Conservation (phyloP, 2,888 invertebrate genomes). For the Microchrysa polita region DNA sequence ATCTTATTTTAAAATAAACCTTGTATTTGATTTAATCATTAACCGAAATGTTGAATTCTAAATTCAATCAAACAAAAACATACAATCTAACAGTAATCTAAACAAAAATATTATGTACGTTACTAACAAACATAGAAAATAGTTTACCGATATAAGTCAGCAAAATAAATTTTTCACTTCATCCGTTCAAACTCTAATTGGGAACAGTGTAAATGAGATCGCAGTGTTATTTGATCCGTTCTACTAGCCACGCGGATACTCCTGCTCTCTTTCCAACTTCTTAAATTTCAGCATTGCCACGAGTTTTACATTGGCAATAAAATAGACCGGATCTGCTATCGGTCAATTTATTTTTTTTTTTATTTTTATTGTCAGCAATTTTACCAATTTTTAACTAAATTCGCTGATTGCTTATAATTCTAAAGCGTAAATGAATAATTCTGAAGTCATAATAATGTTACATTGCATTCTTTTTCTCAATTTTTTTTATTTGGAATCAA, state of each 20-base stretch:
- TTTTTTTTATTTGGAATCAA: too few species aligned
- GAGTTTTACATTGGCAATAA: conserved; percentile 35
- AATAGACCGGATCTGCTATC: conserved; percentile 39
- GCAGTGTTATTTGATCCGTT: conserved; percentile 31
- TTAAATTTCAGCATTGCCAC: conserved; percentile 21
- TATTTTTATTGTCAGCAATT: conserved; percentile 29
- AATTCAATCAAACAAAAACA: too few species aligned
- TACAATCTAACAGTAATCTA: too few species aligned
- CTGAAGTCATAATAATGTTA: background rate
- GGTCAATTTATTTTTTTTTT: background rate
- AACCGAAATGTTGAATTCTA: too few species aligned
- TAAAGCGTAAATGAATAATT: background rate
- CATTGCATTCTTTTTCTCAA: background rate
- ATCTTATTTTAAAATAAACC: background rate
- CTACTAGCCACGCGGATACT: conserved; percentile 5
- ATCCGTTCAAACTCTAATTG: too few species aligned
- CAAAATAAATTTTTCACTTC: too few species aligned
- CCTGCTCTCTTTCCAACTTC: background rate
- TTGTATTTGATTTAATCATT: too few species aligned
- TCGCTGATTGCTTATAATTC: conserved; percentile 8
- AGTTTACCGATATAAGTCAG: too few species aligned
- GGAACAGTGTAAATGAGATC: too few species aligned
- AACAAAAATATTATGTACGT: too few species aligned
- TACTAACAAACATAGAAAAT: too few species aligned
- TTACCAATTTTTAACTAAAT: background rate